Evolutionary conservation across 1,140 invertebrate species (phyloP).

Genomic region (Zaprionus ghesquierei): DNA sequence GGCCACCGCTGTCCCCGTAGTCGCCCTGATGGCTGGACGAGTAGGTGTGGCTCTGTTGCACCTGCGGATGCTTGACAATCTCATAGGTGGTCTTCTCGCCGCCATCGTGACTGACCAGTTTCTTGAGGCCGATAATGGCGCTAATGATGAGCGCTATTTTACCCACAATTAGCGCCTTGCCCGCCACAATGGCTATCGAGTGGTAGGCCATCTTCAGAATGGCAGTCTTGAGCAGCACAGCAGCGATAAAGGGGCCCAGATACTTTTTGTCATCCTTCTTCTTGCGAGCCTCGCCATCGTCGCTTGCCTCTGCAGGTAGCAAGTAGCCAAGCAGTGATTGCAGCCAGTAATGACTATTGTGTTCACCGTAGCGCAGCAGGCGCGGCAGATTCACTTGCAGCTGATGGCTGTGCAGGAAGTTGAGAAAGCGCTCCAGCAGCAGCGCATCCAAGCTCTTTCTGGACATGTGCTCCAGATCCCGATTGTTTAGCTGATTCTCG

Average conservation of each 20-base stretch:
- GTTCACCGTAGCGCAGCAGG: conserved; percentile 69
- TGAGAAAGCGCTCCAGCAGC: conserved; percentile 84
- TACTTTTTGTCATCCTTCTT: conserved; percentile 86
- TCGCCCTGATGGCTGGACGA: conserved; percentile 88
- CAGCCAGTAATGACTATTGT: conserved; percentile 73
- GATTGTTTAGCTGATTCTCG: conserved; percentile 83
- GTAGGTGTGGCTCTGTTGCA: conserved; percentile 89
- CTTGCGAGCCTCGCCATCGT: conserved; percentile 83
- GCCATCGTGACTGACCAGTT: conserved; percentile 86
- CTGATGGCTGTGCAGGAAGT: conserved; percentile 86
- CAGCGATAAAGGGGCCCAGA: conserved; percentile 85
- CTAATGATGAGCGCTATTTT: conserved; percentile 89
- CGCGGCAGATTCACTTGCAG: conserved; percentile 85
- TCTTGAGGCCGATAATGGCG: conserved; percentile 90
- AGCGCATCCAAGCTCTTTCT: conserved; percentile 84
- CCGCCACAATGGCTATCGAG: conserved; percentile 88
- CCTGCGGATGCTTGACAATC: conserved; percentile 92
- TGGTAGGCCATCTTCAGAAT: conserved; percentile 90
- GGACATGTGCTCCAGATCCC: conserved; percentile 83
- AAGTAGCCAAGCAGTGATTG: conserved; percentile 61
- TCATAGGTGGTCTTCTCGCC: conserved; percentile 92
- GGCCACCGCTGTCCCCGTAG: conserved; percentile 85
- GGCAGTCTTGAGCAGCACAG: conserved; percentile 87
- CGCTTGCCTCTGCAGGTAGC: conserved; percentile 41
- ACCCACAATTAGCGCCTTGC: conserved; percentile 86